Evolutionary conservation across 2,888 invertebrate species (phyloP), one percentile per base, ranked within the genome.

Genomic region (Sisyra terminalis): DNA sequence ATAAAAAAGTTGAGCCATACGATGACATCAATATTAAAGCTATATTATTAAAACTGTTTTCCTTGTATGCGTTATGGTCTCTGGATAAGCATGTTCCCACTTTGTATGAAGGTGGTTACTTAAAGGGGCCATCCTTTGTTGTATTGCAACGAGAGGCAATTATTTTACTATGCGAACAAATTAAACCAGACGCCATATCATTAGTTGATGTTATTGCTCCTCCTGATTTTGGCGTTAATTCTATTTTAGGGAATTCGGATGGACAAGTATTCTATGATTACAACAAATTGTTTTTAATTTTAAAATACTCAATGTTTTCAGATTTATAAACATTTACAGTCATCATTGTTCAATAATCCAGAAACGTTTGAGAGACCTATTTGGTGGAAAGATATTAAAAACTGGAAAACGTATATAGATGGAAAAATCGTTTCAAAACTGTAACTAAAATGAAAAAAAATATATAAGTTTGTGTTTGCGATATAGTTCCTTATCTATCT

Each of bases 161-260:
- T 41, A 57, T 88, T 44, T 58, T 59, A 3, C 58, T 80, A 30
- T 79, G 88, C 56, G 54, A 61, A 0, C 56, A 60, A 29, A 50
- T 88, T 3, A 74, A 79, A 53, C 67, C 77, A n/a, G 80, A 88
- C 37, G 77, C 84, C 0, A 75, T 89, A 2, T 56, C 80, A 1
- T 65, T 93, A 29, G 78, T 74, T 0, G 93, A 94, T 64, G 75
- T 76, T 0, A 68, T 93, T 39, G 87, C 92, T 0, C 89, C 89
- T 2, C 81, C 86, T 0, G 93, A 93, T 65, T 87, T 82, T 60
- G 71, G 89, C 47, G 63, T 93, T 10, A 79, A 81, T 54, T 92
- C 92, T 1, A 76, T 82, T 1, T 67, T 94, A n/a, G 93, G 90
- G 30, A 66, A 69, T 53, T 75, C 86, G 4, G 87, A 92, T 62